These are phyloP conservation scores for Heteropelma amictum DNA, from an alignment of 2,888 invertebrate genomes.

Conservation along the genomic window DNA sequence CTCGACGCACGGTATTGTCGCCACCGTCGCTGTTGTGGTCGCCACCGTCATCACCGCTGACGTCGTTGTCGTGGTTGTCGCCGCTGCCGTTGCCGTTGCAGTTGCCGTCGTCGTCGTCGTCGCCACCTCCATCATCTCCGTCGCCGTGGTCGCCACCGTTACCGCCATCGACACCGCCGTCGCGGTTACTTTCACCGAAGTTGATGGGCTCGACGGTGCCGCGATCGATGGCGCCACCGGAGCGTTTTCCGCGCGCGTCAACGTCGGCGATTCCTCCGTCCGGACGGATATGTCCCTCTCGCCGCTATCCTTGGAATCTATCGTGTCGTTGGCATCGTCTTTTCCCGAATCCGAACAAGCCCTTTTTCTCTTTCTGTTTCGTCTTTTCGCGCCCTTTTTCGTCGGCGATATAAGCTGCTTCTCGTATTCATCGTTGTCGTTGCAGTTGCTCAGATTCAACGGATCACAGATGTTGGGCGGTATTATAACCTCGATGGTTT, in stretches of 20 bases:
- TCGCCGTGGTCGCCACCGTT: too few relatives aligned
- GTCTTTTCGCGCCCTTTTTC: slow-evolving; percentile 82
- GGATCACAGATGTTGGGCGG: slow-evolving; percentile 96
- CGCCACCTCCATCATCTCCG: background rate
- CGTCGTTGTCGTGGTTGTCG: too few relatives aligned
- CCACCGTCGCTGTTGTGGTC: background rate
- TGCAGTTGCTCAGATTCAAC: slow-evolving; percentile 85
- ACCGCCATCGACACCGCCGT: too few relatives aligned
- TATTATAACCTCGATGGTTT: slow-evolving; percentile 92
- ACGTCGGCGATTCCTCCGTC: background rate
- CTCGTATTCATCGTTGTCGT: slow-evolving; percentile 90
- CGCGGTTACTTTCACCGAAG: too few relatives aligned
- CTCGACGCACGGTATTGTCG: background rate
- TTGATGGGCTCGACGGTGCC: too few relatives aligned
- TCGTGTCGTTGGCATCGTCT: slow-evolving; percentile 76
- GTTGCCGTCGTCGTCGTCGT: background rate
- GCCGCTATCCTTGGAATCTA: background rate
- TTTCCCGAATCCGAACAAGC: slow-evolving; percentile 79
- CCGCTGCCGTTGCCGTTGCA: background rate
- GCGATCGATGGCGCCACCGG: too few relatives aligned
- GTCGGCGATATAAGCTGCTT: slow-evolving; percentile 86
- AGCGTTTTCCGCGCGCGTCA: too few relatives aligned
- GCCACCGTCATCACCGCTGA: too few relatives aligned
- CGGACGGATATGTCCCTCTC: background rate
- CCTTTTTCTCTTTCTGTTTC: slow-evolving; percentile 83